Evolutionary conservation across 2,888 invertebrate genomes (phyloP).

Genomic region (Callosobruchus maculatus): DNA sequence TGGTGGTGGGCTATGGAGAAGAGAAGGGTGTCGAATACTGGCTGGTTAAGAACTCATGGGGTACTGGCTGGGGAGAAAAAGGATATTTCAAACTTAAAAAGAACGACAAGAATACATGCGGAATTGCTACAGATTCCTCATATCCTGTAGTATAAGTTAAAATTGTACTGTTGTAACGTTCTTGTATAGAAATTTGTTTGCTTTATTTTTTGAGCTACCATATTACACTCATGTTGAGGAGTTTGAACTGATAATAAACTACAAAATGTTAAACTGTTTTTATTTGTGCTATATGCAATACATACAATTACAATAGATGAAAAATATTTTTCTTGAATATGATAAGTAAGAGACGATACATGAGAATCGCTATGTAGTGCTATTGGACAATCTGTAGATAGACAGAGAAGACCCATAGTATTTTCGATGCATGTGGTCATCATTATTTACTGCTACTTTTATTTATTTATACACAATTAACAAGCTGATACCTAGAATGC

Average conservation of each 20-base stretch:
- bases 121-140: constrained; percentile 43
- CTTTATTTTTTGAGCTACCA: background rate
- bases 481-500: too few relatives aligned
- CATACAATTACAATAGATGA: too few relatives aligned
- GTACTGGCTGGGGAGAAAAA: constrained; percentile 37
- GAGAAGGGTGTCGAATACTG: constrained; percentile 56
- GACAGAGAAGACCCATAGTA: too few relatives aligned
- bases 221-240: background rate
- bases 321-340: too few relatives aligned
- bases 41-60: constrained; percentile 67
- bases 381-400: too few relatives aligned
- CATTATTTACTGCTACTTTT: too few relatives aligned
- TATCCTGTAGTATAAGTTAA: background rate
- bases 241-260: background rate
- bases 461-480: too few relatives aligned
- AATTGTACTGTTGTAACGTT: background rate
- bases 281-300: too few relatives aligned
- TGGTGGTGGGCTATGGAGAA: constrained; percentile 70
- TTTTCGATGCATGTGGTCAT: too few relatives aligned
- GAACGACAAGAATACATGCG: constrained; percentile 66
- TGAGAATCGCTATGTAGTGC: too few relatives aligned
- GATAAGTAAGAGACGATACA: too few relatives aligned
- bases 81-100: constrained; percentile 32
- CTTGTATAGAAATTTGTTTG: background rate
- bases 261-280: too few relatives aligned